Percentiles rank a stretch among this genome's conserved stretches.
Conservation (phyloP, 2,888 invertebrate species). For the Trypoxylon attenuatum region DNA sequence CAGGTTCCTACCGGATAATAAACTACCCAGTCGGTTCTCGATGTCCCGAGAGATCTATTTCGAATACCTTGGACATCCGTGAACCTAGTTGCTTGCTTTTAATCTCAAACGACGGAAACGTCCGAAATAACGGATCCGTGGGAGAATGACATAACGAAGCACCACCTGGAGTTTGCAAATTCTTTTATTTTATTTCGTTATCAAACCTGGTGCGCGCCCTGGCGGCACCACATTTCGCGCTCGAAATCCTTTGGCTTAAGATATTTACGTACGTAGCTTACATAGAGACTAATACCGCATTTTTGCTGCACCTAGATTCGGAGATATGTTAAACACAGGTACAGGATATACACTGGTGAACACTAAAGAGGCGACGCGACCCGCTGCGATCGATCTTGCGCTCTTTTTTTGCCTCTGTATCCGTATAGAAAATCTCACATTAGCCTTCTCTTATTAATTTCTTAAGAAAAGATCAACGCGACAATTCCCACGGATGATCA, state of each 20-base stretch:
- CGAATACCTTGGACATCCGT: too few species aligned
- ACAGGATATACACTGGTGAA: constrained; percentile 43
- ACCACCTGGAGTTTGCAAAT: constrained; percentile 29
- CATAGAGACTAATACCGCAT: constrained; percentile 44
- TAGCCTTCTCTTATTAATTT: too few species aligned
- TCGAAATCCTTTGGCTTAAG: constrained; percentile 57
- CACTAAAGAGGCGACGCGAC: constrained; percentile 38
- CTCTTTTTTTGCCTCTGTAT: background rate
- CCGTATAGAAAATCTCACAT: background rate
- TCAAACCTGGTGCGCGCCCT: constrained; percentile 56
- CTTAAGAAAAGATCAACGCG: too few species aligned
- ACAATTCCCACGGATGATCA: too few species aligned
- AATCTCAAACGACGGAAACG: too few species aligned
- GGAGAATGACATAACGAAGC: background rate
- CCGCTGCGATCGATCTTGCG: constrained; percentile 20
- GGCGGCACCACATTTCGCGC: constrained; percentile 39
- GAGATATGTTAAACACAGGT: constrained; percentile 55
- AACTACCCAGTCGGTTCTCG: background rate
- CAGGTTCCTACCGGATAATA: background rate
- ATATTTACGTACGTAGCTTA: constrained; percentile 46
- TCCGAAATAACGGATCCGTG: background rate
- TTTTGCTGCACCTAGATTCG: constrained; percentile 48
- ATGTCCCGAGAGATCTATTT: too few species aligned
- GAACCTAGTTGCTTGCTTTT: too few species aligned
- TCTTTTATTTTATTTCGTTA: constrained; percentile 59